phyloP scores from a whole-genome alignment of 2,888 invertebrate species.

The Acanthopleura granulata region DNA sequence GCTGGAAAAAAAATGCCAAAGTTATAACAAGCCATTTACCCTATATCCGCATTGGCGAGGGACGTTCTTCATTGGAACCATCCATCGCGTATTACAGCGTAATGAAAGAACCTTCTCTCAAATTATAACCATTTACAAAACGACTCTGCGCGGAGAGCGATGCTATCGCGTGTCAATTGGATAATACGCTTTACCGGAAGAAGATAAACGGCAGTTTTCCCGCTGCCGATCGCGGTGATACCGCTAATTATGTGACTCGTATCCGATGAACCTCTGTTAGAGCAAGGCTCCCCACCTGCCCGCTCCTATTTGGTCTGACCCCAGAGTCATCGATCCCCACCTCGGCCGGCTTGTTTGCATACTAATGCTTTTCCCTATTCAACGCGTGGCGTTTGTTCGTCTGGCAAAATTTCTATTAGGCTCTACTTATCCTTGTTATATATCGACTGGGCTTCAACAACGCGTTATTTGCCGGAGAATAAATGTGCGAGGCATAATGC shows the following conservation, averaged over 20 bases:
- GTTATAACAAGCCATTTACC: neutral
- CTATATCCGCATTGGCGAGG: neutral
- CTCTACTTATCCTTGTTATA: too few species aligned
- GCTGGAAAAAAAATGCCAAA: too few species aligned
- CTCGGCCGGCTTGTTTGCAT: conserved; percentile 1
- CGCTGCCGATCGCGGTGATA: neutral
- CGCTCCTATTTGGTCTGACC: conserved; percentile 1
- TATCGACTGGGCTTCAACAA: too few species aligned
- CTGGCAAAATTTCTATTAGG: too few species aligned
- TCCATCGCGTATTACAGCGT: conserved; percentile 11
- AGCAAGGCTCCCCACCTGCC: neutral
- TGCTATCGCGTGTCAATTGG: conserved; percentile 8
- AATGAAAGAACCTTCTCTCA: conserved; percentile 10
- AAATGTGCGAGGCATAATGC: too few species aligned
- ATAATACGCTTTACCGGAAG: neutral
- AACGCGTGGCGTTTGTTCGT: too few species aligned
- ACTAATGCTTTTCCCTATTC: neutral
- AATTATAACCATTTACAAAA: conserved; percentile 18
- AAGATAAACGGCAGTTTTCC: neutral
- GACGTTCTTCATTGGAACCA: neutral
- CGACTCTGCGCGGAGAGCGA: neutral
- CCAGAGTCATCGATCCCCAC: neutral
- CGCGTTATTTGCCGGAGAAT: too few species aligned
- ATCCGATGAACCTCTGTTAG: neutral
- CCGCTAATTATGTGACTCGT: conserved; percentile 12